phyloP scores from a whole-genome alignment of 1,140 invertebrate species.

The Caenorhabditis remanei region DNA sequence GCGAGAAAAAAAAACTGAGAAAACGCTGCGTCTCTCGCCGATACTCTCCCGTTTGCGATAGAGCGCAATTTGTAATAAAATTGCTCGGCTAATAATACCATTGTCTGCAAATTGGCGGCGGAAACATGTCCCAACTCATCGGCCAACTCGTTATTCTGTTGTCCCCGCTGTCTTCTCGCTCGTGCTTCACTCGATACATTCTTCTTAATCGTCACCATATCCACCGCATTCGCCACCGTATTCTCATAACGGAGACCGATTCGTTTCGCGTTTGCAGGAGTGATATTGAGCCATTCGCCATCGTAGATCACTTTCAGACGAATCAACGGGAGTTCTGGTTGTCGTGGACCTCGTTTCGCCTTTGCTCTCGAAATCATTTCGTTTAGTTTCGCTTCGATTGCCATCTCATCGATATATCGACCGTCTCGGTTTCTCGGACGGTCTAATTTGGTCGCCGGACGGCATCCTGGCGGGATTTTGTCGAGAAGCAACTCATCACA shows the following conservation, averaged over 20 bases:
- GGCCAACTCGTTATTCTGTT: neutral
- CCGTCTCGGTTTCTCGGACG: constrained; percentile 42
- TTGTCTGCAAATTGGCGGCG: constrained; percentile 3
- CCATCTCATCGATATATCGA: constrained; percentile 67
- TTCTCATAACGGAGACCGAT: constrained; percentile 38
- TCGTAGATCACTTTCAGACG: constrained; percentile 72
- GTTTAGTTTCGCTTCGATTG: constrained; percentile 69
- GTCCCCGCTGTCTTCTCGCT: neutral
- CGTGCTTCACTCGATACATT: neutral
- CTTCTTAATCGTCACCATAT: constrained; percentile 67
- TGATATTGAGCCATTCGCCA: constrained; percentile 67
- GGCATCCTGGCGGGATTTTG: constrained; percentile 12
- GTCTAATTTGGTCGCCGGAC: neutral
- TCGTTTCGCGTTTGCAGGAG: constrained; percentile 46
- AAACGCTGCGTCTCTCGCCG: too few species aligned
- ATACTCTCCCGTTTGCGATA: too few species aligned
- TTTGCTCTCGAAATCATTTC: constrained; percentile 70
- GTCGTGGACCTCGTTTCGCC: constrained; percentile 55
- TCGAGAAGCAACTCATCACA: constrained; percentile 5
- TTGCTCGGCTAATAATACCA: too few species aligned
- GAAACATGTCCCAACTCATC: constrained; percentile 24
- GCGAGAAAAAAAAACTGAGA: too few species aligned
- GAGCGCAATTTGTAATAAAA: too few species aligned
- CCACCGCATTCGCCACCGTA: constrained; percentile 63
- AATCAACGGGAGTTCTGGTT: constrained; percentile 71